A percentile compares a stretch with the other conserved stretches of the same genome.
phyloP scores from a whole-genome alignment of 2,888 invertebrate genomes.

The Meganola albula region DNA sequence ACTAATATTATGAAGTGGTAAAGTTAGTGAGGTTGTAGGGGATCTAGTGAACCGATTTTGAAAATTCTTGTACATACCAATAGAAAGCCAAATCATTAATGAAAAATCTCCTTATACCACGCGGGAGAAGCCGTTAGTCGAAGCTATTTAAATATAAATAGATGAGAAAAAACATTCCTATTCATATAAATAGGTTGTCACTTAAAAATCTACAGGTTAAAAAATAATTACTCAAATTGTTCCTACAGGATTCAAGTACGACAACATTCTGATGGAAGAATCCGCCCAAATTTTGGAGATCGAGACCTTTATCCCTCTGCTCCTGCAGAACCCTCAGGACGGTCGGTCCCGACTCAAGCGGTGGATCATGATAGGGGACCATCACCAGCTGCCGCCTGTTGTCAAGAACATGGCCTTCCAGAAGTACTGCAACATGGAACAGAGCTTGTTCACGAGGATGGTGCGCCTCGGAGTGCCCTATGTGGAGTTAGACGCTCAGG shows the following conservation, averaged over 20 bases:
- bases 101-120: too few relatives aligned
- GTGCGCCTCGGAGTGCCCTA: constrained; percentile 98
- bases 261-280: constrained; percentile 99
- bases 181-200: too few relatives aligned
- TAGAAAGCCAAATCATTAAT: too few relatives aligned
- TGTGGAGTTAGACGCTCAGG: constrained; percentile 98
- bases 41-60: too few relatives aligned
- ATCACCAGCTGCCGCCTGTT: constrained; percentile 99
- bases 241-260: constrained; percentile 91
- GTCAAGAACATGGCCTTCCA: constrained; percentile 99
- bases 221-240: too few relatives aligned
- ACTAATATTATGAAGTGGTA: too few relatives aligned
- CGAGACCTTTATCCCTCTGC: constrained; percentile 98
- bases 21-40: too few relatives aligned
- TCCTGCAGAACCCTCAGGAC: constrained; percentile 99
- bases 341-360: constrained; percentile 96
- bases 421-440: constrained; percentile 99
- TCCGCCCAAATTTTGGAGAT: constrained; percentile 99
- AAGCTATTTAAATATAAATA: too few relatives aligned
- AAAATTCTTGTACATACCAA: too few relatives aligned
- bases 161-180: too few relatives aligned
- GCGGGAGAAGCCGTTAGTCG: too few relatives aligned
- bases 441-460: constrained; percentile 97
- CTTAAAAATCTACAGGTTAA: too few relatives aligned
- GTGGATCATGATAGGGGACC: constrained; percentile 99